Evolutionary conservation across 2,888 invertebrate species (phyloP).

Genomic region (Thymelicus acteon): DNA sequence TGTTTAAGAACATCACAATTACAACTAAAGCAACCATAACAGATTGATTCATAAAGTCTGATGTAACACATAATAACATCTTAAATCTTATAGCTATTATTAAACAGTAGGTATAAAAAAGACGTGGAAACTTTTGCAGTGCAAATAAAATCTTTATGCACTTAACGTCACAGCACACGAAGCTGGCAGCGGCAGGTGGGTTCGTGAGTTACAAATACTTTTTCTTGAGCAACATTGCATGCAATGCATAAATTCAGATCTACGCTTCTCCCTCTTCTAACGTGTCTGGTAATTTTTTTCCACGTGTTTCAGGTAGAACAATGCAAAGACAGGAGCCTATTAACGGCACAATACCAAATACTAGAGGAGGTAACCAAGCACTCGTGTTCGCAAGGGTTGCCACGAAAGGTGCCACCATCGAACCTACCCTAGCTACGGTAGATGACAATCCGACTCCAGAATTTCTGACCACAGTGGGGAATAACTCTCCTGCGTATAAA

Average conservation of each 20-base stretch:
- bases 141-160: neutral
- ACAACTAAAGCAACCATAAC: too few relatives aligned
- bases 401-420: constrained; percentile 93
- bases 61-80: neutral
- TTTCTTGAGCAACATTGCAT: neutral
- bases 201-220: neutral
- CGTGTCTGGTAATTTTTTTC: constrained; percentile 91
- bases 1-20: neutral
- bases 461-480: constrained; percentile 95
- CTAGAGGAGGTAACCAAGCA: constrained; percentile 88
- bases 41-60: too few relatives aligned
- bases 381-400: constrained; percentile 86
- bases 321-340: constrained; percentile 88
- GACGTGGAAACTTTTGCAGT: neutral
- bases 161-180: neutral
- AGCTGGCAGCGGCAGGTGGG: constrained; percentile 18
- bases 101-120: too few relatives aligned
- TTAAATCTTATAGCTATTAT: neutral
- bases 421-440: constrained; percentile 93
- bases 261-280: constrained; percentile 90
- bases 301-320: constrained; percentile 91
- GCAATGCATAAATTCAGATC: constrained; percentile 33
- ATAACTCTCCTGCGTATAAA: constrained; percentile 94
- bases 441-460: constrained; percentile 94
- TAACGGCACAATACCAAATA: constrained; percentile 89